Conservation (phyloP, 1,140 invertebrate genomes). For the Schlechtendalia chinensis region DNA sequence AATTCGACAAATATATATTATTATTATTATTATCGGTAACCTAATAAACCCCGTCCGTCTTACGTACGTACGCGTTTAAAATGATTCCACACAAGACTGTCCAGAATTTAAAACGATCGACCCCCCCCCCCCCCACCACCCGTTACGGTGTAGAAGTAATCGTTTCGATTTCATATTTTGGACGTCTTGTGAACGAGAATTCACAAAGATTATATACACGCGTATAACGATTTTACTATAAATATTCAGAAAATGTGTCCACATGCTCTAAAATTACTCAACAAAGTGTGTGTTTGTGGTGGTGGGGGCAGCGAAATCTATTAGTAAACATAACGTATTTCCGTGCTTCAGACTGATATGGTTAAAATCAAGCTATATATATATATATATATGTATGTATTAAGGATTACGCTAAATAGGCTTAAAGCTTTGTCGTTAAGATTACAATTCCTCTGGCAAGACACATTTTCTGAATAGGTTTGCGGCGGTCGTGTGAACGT, state of each 20-base stretch:
- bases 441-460: conserved; percentile 72
- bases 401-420: conserved; percentile 35
- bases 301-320: not conserved
- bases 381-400: too few relatives aligned
- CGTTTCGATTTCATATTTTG: not conserved
- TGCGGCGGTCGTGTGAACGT: conserved; percentile 7
- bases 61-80: not conserved
- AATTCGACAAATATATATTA: conserved; percentile 19
- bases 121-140: too few relatives aligned
- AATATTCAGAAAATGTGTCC: conserved; percentile 48
- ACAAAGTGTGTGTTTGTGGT: not conserved
- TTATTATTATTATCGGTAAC: conserved; percentile 12
- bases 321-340: conserved; percentile 4
- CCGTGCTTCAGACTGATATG: conserved; percentile 46
- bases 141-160: too few relatives aligned
- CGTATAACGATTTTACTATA: conserved; percentile 8
- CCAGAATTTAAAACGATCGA: conserved; percentile 9
- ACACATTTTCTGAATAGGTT: conserved; percentile 77
- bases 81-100: not conserved
- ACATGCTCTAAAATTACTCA: conserved; percentile 40
- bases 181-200: not conserved
- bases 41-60: too few relatives aligned
- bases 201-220: not conserved
- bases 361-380: conserved; percentile 46
- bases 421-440: conserved; percentile 47